Percentiles rank a stretch among this genome's conserved stretches.
Conservation (phyloP, 2,888 invertebrate genomes). For the Steinernema scapterisci region DNA sequence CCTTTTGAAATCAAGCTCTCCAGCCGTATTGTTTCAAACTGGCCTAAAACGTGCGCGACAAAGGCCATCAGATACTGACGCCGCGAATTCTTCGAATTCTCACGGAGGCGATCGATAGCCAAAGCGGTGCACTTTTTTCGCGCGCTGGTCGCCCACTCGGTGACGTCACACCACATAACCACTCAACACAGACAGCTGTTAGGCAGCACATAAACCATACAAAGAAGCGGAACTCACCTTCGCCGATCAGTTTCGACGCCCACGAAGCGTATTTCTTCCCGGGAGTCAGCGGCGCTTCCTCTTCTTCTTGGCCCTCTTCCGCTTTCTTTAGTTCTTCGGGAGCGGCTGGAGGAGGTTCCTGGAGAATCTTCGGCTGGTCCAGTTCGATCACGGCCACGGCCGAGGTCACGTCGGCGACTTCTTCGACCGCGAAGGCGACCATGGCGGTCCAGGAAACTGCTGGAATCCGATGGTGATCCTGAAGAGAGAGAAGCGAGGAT, state of each 20-base stretch:
- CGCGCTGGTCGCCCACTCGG: conserved; percentile 4
- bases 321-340: neutral
- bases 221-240: conserved; percentile 10
- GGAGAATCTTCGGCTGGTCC: neutral
- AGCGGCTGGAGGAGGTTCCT: neutral
- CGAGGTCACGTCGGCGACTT: conserved; percentile 3
- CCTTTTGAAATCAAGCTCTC: no score
- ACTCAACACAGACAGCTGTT: conserved; percentile 6
- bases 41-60: no score
- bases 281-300: neutral
- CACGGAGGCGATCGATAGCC: conserved; percentile 16
- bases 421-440: conserved; percentile 17
- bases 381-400: conserved; percentile 9
- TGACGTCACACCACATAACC: conserved; percentile 11
- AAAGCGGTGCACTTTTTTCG: conserved; percentile 27
- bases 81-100: conserved; percentile 5
- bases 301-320: neutral
- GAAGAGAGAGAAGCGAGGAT: neutral
- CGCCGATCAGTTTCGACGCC: conserved; percentile 4
- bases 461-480: neutral
- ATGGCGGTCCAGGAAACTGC: neutral
- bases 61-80: neutral
- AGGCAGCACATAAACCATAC: neutral
- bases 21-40: no score
- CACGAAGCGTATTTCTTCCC: conserved; percentile 9